phyloP scores from a whole-genome alignment of 2,888 invertebrate genomes.

The Herminia tarsipennalis region DNA sequence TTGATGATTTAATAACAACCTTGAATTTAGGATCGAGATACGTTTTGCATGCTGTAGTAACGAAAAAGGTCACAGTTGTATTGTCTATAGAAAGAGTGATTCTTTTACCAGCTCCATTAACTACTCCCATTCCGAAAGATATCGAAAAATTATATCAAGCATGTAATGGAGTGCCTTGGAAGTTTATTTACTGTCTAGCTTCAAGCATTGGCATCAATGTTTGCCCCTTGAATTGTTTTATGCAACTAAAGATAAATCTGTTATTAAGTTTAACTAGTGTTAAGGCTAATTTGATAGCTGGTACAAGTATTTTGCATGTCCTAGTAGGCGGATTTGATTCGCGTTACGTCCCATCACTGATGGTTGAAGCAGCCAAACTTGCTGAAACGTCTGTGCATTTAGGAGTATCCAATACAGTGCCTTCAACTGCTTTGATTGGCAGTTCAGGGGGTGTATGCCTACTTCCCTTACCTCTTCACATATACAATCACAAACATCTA shows the following conservation, averaged over 20 bases:
- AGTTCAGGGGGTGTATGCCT: constrained; percentile 70
- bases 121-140: constrained; percentile 55
- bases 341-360: constrained; percentile 62
- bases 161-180: constrained; percentile 69
- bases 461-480: constrained; percentile 69
- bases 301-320: constrained; percentile 67
- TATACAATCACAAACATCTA: constrained; percentile 67
- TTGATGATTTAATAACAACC: constrained; percentile 66
- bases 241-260: constrained; percentile 74
- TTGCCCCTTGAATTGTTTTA: constrained; percentile 72
- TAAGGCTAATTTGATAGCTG: constrained; percentile 59
- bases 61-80: constrained; percentile 59
- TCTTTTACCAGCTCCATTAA: constrained; percentile 53
- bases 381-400: constrained; percentile 58
- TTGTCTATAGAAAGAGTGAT: constrained; percentile 65
- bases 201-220: constrained; percentile 68
- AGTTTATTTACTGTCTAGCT: constrained; percentile 75
- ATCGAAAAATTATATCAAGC: constrained; percentile 59
- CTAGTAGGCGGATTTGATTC: constrained; percentile 68
- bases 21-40: constrained; percentile 63
- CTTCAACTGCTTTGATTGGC: constrained; percentile 56
- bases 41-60: constrained; percentile 52
- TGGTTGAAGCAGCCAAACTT: constrained; percentile 65
- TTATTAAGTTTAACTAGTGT: constrained; percentile 73
- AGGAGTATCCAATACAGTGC: constrained; percentile 57